Conservation (phyloP, 2,113 vertebrate species). For the Pogona vitticeps region DNA sequence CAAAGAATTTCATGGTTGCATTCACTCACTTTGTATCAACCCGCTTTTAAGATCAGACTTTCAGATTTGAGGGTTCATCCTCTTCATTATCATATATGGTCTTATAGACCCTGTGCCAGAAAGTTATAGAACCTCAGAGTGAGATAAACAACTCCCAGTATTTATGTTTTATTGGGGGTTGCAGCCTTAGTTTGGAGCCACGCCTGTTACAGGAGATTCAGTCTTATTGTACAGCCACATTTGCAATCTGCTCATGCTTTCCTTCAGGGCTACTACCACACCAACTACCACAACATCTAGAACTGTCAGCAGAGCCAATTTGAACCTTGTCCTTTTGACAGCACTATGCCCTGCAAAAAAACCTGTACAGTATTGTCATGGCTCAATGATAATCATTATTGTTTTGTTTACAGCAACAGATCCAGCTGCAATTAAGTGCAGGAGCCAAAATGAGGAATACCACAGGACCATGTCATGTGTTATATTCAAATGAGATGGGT, state of each 20-base stretch:
- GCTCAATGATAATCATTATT: too few relatives aligned
- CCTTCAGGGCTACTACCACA: not conserved
- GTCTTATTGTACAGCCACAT: not conserved
- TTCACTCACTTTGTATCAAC: not conserved
- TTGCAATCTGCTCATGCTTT: not conserved
- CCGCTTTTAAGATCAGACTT: not conserved
- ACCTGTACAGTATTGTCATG: too few relatives aligned
- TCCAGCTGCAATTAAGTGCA: not conserved
- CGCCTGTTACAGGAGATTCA: not conserved
- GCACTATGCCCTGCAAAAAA: not conserved
- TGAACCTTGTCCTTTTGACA: not conserved
- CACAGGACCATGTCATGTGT: not conserved
- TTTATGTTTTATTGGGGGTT: not conserved
- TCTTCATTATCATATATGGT: not conserved
- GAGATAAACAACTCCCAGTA: too few relatives aligned
- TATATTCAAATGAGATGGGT: not conserved
- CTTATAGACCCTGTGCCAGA: not conserved
- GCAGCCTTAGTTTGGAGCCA: not conserved
- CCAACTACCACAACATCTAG: not conserved
- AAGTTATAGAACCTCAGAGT: not conserved
- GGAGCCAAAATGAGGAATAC: not conserved
- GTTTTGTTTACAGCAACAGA: not conserved
- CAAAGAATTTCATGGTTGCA: not conserved
- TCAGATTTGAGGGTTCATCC: not conserved
- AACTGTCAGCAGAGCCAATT: not conserved